A percentile compares a stretch with the other conserved stretches of the same genome.
phyloP scores from a whole-genome alignment of 2,888 invertebrate genomes.

The Callyntrura guangdongensis region DNA sequence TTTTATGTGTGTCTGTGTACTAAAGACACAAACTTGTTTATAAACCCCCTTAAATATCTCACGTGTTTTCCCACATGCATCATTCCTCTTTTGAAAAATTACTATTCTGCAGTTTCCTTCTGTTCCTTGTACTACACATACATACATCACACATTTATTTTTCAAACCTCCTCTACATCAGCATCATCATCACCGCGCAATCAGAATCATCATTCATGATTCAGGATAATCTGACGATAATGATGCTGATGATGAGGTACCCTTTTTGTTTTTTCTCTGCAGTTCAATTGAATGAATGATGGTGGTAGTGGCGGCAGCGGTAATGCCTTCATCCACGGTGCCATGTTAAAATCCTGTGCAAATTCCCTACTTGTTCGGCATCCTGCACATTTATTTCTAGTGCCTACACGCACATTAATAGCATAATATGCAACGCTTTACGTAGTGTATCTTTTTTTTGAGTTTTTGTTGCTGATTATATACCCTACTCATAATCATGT shows the following conservation, averaged over 20 bases:
- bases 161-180: background rate
- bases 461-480: too few relatives aligned
- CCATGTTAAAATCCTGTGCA: too few relatives aligned
- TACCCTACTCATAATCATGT: background rate
- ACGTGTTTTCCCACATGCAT: constrained; percentile 14
- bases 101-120: background rate
- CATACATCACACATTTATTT: background rate
- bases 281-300: background rate
- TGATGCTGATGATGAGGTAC: constrained; percentile 12
- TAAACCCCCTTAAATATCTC: background rate
- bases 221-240: background rate
- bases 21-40: too few relatives aligned
- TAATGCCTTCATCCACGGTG: too few relatives aligned
- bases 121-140: background rate
- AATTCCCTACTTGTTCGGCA: background rate
- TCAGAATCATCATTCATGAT: constrained; percentile 18
- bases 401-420: too few relatives aligned
- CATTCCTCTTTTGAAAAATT: background rate
- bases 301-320: too few relatives aligned
- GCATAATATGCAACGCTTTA: too few relatives aligned
- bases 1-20: background rate
- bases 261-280: background rate
- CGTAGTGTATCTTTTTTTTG: too few relatives aligned
- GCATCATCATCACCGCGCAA: background rate
- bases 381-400: too few relatives aligned